phyloP scores from a whole-genome alignment of 2,888 invertebrate genomes.

The Mellilla xanthometata region DNA sequence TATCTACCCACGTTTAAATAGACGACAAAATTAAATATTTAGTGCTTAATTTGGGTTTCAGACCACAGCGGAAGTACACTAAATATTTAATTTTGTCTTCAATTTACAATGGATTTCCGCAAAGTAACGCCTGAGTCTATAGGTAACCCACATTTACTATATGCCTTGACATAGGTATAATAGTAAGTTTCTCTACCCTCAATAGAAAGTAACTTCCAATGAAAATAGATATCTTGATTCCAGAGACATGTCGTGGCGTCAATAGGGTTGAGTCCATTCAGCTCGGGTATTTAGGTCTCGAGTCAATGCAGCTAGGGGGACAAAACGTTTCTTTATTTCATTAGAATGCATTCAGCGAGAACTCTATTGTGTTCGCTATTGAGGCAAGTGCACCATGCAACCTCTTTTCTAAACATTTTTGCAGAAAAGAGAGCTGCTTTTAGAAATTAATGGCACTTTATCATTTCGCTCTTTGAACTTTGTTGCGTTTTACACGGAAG shows the following conservation, averaged over 20 bases:
- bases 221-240: constrained; percentile 20
- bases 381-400: constrained; percentile 36
- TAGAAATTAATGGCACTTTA: background rate
- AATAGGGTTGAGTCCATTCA: constrained; percentile 44
- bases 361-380: constrained; percentile 40
- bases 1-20: too few species aligned
- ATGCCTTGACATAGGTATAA: constrained; percentile 20
- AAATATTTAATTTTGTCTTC: too few species aligned
- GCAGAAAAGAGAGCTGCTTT: constrained; percentile 26
- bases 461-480: background rate
- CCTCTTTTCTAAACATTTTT: constrained; percentile 50
- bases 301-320: constrained; percentile 49
- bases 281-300: constrained; percentile 48
- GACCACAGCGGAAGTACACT: too few species aligned
- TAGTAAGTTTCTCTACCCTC: background rate
- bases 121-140: too few species aligned
- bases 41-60: too few species aligned
- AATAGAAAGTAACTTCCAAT: constrained; percentile 17
- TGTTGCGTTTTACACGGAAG: too few species aligned
- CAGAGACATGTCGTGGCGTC: constrained; percentile 29
- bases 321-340: constrained; percentile 71
- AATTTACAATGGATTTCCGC: too few species aligned
- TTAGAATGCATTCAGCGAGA: constrained; percentile 59
- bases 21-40: too few species aligned
- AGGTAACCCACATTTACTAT: constrained; percentile 1